Conservation (phyloP, 2,113 vertebrate genomes). For the Burhinus oedicnemus region DNA sequence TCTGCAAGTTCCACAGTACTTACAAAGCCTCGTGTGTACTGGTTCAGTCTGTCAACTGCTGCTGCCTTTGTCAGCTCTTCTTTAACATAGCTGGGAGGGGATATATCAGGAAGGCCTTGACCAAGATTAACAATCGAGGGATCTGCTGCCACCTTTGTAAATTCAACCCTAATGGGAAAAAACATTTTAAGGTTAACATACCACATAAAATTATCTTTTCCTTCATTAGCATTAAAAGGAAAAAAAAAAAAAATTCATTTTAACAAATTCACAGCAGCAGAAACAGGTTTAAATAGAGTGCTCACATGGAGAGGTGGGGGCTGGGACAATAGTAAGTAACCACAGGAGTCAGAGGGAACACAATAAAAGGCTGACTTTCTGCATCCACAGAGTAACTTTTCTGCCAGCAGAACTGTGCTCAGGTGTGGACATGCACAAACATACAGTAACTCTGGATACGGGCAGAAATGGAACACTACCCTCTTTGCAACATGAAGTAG, state of each 20-base stretch:
- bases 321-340: not conserved
- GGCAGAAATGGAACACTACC: not conserved
- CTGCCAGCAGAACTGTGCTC: not conserved
- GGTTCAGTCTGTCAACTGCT: slow-evolving; percentile 85
- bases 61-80: slow-evolving; percentile 85
- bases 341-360: not conserved
- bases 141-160: slow-evolving; percentile 89
- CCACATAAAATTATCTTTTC: not conserved
- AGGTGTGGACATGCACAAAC: not conserved
- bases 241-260: not conserved
- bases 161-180: slow-evolving; percentile 82
- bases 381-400: not conserved
- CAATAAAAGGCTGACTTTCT: not conserved
- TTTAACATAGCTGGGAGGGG: slow-evolving; percentile 88
- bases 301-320: not conserved
- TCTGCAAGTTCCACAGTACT: slow-evolving; percentile 50
- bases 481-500: not conserved
- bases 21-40: slow-evolving; percentile 96
- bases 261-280: not conserved
- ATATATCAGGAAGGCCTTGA: slow-evolving; percentile 90
- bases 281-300: not conserved
- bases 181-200: not conserved
- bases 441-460: not conserved
- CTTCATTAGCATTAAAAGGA: not conserved
- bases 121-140: slow-evolving; percentile 92